A percentile compares a stretch with the other conserved stretches of the same genome.
Conservation (phyloP, 2,797 vertebrate genomes). For the Girardinus metallicus region DNA sequence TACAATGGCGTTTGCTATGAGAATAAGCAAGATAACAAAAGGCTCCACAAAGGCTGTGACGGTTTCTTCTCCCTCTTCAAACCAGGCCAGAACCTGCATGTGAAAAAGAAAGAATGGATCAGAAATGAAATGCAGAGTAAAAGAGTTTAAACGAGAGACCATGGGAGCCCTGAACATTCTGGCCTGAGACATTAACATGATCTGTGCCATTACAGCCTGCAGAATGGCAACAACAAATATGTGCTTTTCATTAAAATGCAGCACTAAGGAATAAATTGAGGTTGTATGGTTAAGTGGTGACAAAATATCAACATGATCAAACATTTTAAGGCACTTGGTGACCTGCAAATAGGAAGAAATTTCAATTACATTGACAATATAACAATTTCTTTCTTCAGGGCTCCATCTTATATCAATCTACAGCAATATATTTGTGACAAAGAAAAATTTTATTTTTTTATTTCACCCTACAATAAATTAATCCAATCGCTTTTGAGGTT, state of each 20-base stretch:
- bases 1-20: slow-evolving; percentile 98
- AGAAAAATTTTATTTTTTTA: not conserved
- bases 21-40: slow-evolving; percentile 98
- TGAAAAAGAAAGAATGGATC: slow-evolving; percentile 17
- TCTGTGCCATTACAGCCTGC: not conserved
- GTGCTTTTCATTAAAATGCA: not conserved
- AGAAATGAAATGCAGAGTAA: slow-evolving; percentile 1
- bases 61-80: slow-evolving; percentile 98
- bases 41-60: slow-evolving; percentile 98
- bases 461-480: not conserved
- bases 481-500: not conserved
- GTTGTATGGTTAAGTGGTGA: no score
- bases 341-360: not conserved
- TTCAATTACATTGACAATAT: not conserved
- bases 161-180: not conserved
- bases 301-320: no score
- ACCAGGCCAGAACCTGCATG: slow-evolving; percentile 95
- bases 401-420: not conserved
- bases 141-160: slow-evolving; percentile 5
- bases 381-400: not conserved
- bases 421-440: not conserved
- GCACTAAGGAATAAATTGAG: not conserved
- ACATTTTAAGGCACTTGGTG: no score
- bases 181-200: not conserved
- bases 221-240: not conserved